Evolutionary conservation across 2,113 vertebrate species (phyloP).

Genomic region (Callipepla californica): DNA sequence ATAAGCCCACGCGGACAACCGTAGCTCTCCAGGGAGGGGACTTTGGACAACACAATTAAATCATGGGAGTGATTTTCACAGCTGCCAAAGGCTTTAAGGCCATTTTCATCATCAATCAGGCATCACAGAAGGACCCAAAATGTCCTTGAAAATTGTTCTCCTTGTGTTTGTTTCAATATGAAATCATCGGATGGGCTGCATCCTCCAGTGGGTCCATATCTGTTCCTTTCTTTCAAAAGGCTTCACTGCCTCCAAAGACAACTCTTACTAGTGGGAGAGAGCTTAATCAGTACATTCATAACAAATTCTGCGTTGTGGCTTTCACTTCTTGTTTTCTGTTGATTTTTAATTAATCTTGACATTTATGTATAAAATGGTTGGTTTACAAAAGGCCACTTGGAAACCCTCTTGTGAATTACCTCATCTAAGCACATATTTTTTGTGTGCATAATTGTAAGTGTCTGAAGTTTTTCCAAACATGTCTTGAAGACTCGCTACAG

Average conservation of each 20-base stretch:
- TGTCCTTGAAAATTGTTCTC: neutral
- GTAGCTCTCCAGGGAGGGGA: neutral
- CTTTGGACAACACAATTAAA: neutral
- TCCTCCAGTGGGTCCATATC: neutral
- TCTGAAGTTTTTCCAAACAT: slow-evolving; percentile 58
- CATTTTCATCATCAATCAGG: neutral
- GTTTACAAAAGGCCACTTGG: slow-evolving; percentile 58
- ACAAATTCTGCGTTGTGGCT: neutral
- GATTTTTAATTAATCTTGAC: slow-evolving; percentile 63
- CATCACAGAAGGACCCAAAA: neutral
- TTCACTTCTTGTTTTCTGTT: slow-evolving; percentile 51
- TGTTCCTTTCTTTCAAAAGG: neutral
- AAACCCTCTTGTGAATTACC: slow-evolving; percentile 68
- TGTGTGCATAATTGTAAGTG: slow-evolving; percentile 55
- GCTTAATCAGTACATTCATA: neutral
- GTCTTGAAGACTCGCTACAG: slow-evolving; percentile 32
- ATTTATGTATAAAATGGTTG: slow-evolving; percentile 54
- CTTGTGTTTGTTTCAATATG: rapidly evolving
- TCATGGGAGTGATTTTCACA: neutral
- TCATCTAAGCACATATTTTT: slow-evolving; percentile 46
- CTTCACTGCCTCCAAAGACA: neutral
- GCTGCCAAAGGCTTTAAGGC: slow-evolving; percentile 23
- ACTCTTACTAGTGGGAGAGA: neutral
- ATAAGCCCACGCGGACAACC: neutral
- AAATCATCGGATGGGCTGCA: slow-evolving; percentile 31